A percentile compares a stretch with the other conserved stretches of the same genome.
Evolutionary conservation across 2,888 invertebrate species (phyloP).

Genomic region (Eudiplozoon nipponicum): DNA sequence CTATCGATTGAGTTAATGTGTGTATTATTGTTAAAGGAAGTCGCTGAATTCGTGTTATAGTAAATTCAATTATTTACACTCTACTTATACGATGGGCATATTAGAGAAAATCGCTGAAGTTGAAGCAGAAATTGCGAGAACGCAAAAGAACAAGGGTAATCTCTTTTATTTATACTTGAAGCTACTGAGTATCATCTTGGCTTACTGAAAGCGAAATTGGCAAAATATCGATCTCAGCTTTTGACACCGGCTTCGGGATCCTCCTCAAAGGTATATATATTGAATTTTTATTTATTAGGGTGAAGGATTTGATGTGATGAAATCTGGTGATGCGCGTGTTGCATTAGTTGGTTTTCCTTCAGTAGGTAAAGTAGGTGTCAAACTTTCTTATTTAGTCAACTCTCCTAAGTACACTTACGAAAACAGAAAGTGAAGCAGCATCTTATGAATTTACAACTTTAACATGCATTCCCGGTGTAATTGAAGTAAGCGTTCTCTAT

Average conservation of each 20-base stretch:
- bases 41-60: too few species aligned
- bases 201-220: slow-evolving; percentile 46
- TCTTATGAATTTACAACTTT: slow-evolving; percentile 91
- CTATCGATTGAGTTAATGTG: too few species aligned
- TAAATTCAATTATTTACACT: too few species aligned
- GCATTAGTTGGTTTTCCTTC: slow-evolving; percentile 93
- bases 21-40: too few species aligned
- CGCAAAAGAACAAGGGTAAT: slow-evolving; percentile 90
- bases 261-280: background rate
- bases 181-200: slow-evolving; percentile 97
- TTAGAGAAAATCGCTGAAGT: slow-evolving; percentile 92
- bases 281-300: slow-evolving; percentile 23
- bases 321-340: slow-evolving; percentile 88
- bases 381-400: slow-evolving; percentile 40
- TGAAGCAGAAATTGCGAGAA: slow-evolving; percentile 79
- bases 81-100: slow-evolving; percentile 61
- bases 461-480: slow-evolving; percentile 92
- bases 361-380: slow-evolving; percentile 46
- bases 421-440: slow-evolving; percentile 78
- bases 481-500: slow-evolving; percentile 34
- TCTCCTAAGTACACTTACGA: slow-evolving; percentile 60
- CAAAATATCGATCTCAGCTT: slow-evolving; percentile 37
- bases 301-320: slow-evolving; percentile 79
- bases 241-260: slow-evolving; percentile 62
- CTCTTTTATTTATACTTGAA: slow-evolving; percentile 28